A percentile compares a stretch with the other conserved stretches of the same genome.
phyloP scores from a whole-genome alignment of 2,113 vertebrate species.

The Chrysochloris asiatica region DNA sequence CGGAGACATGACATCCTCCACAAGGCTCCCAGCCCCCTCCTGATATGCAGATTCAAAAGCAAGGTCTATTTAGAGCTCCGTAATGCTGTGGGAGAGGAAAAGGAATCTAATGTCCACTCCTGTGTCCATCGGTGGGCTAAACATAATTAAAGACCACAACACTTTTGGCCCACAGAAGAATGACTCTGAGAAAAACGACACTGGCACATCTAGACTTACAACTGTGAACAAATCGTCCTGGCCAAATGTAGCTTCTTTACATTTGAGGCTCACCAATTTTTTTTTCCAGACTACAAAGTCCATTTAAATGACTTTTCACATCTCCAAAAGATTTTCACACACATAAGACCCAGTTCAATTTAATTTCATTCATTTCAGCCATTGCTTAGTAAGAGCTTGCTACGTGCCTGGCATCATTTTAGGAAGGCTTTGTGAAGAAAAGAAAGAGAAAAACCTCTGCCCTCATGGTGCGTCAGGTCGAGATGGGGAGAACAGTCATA shows the following conservation, averaged over 20 bases:
- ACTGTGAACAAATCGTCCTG: constrained; percentile 21
- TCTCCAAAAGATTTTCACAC: constrained; percentile 13
- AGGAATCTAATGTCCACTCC: constrained; percentile 57
- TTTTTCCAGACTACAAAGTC: neutral
- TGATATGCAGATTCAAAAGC: constrained; percentile 85
- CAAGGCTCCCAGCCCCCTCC: constrained; percentile 86
- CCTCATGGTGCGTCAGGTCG: neutral
- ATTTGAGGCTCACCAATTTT: neutral
- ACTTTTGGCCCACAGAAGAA: neutral
- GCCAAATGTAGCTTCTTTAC: constrained; percentile 27
- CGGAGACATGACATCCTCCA: constrained; percentile 87
- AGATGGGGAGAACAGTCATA: neutral
- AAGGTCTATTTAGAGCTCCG: constrained; percentile 79
- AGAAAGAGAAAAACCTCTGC: neutral
- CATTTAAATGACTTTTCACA: constrained; percentile 12
- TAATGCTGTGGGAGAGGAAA: constrained; percentile 77
- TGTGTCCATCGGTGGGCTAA: constrained; percentile 3
- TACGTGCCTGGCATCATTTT: neutral
- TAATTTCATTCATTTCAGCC: neutral
- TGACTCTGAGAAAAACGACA: neutral
- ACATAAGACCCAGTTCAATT: constrained; percentile 9
- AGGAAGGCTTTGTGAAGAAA: neutral
- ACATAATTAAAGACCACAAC: constrained; percentile 14
- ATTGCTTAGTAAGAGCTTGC: neutral
- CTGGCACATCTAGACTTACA: neutral